A percentile compares a stretch with the other conserved stretches of the same genome.
Conservation (phyloP, 92 coral and sea anemone species). For the Palythoa grandis region DNA sequence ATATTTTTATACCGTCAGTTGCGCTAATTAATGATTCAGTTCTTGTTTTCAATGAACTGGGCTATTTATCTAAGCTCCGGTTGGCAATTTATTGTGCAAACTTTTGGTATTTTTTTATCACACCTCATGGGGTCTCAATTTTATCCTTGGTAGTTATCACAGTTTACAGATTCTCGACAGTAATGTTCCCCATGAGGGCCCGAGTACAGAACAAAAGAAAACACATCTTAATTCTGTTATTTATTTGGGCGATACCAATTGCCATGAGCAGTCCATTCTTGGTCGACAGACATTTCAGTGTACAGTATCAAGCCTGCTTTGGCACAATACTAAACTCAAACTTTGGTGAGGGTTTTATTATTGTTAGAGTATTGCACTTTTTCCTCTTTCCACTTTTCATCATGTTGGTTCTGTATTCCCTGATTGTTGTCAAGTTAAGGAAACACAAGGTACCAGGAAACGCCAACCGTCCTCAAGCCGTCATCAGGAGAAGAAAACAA, state of each 20-base stretch:
- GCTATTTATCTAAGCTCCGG: background rate
- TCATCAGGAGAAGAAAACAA: constrained; percentile 22
- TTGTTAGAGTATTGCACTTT: background rate
- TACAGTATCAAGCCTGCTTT: background rate
- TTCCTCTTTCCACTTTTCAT: constrained; percentile 20
- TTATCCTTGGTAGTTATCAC: constrained; percentile 25
- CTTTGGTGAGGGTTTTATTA: too few species aligned
- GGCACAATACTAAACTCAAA: background rate
- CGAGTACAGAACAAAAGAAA: constrained; percentile 39
- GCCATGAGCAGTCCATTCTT: background rate
- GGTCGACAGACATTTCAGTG: background rate
- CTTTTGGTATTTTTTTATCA: background rate
- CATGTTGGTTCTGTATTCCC: background rate
- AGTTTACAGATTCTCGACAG: background rate
- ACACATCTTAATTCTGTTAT: constrained; percentile 15
- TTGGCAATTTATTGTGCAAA: background rate
- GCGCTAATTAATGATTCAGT: too few species aligned
- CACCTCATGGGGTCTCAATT: background rate
- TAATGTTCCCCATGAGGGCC: constrained; percentile 12
- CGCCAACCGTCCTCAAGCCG: background rate
- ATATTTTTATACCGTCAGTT: background rate
- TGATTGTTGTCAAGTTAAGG: too few species aligned
- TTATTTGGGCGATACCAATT: constrained; percentile 26
- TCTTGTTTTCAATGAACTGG: background rate
- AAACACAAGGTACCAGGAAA: too few species aligned